Conservation (phyloP, 2,113 vertebrate species). For the Psettodes erumei region DNA sequence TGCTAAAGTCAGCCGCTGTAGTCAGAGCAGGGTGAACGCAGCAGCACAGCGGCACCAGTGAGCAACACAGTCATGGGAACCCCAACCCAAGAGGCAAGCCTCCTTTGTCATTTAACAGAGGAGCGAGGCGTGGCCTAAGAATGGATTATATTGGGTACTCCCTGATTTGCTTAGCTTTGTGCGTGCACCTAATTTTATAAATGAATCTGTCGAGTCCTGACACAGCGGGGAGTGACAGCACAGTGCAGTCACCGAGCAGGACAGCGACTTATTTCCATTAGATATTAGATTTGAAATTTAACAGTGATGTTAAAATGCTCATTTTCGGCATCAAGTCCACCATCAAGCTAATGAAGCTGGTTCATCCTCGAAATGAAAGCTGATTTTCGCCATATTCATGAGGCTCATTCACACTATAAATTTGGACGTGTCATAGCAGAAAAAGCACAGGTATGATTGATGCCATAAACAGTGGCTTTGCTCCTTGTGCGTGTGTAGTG, state of each 20-base stretch:
- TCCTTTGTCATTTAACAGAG: constrained; percentile 43
- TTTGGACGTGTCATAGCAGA: background rate
- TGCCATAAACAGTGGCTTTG: background rate
- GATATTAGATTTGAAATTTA: background rate
- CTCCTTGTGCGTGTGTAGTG: background rate
- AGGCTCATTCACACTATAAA: background rate
- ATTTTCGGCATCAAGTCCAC: background rate
- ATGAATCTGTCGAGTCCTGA: background rate
- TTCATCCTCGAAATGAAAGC: background rate
- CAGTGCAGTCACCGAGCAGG: background rate
- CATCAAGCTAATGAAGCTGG: background rate
- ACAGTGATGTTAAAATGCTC: background rate
- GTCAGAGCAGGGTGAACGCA: constrained; percentile 18
- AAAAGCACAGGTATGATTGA: constrained; percentile 1
- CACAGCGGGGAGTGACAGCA: background rate
- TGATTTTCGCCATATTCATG: background rate
- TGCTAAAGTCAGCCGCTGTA: constrained; percentile 22
- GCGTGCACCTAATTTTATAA: background rate
- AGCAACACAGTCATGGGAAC: constrained; percentile 46
- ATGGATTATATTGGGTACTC: background rate
- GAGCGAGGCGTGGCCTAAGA: constrained; percentile 13
- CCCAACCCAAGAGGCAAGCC: constrained; percentile 48
- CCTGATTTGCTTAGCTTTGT: constrained; percentile 35
- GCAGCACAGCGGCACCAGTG: constrained; percentile 21
- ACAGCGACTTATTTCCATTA: background rate